Conservation (phyloP, 2,888 invertebrate genomes). For the Alloplasta piceator region DNA sequence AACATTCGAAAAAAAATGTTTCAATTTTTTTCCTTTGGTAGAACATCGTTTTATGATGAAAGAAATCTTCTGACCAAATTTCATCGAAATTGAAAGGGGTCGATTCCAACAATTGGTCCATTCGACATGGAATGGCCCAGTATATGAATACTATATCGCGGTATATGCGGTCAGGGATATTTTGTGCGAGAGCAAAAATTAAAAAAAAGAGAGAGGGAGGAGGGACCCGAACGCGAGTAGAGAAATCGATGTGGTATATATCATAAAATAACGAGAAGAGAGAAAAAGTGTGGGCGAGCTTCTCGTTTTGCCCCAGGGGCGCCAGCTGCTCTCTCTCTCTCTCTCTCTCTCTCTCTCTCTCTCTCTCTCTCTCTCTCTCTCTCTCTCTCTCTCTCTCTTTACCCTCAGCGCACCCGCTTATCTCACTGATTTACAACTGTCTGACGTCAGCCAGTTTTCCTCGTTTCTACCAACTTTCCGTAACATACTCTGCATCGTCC, state of each 20-base stretch:
- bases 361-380: not conserved
- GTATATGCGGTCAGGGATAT: too few relatives aligned
- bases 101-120: too few relatives aligned
- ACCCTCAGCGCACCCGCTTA: conserved; percentile 18
- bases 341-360: not conserved
- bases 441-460: conserved; percentile 58
- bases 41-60: too few relatives aligned
- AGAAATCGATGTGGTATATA: conserved; percentile 11
- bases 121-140: too few relatives aligned
- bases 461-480: conserved; percentile 15
- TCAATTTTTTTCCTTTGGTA: too few relatives aligned
- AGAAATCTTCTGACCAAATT: too few relatives aligned
- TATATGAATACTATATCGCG: too few relatives aligned
- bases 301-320: conserved; percentile 31
- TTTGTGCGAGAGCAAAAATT: too few relatives aligned
- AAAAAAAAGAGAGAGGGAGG: too few relatives aligned
- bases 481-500: conserved; percentile 18
- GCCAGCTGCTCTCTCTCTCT: conserved; percentile 51
- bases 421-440: conserved; percentile 52
- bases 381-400: too few relatives aligned
- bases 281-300: conserved; percentile 33
- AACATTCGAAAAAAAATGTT: too few relatives aligned
- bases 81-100: too few relatives aligned
- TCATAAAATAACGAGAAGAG: not conserved
- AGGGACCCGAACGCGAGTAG: not conserved